Conservation (phyloP, 2,888 invertebrate species). For the Norana najaformis region DNA sequence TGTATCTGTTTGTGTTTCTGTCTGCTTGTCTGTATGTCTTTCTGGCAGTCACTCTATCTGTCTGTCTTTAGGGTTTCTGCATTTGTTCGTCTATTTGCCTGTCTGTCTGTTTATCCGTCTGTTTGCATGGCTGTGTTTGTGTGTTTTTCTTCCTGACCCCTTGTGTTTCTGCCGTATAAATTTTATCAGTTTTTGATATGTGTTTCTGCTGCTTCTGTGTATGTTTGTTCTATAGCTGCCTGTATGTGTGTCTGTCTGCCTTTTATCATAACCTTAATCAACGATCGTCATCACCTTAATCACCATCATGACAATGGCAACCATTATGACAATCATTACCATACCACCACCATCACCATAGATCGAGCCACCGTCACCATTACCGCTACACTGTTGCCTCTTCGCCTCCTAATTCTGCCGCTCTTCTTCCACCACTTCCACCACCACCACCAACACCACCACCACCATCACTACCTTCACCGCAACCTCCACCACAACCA, state of each 20-base stretch:
- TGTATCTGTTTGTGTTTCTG: neutral
- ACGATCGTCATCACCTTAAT: neutral
- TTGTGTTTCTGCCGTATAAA: too few relatives aligned
- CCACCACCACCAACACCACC: too few relatives aligned
- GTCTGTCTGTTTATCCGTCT: neutral
- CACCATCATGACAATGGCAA: neutral
- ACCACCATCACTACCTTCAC: too few relatives aligned
- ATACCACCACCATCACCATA: neutral
- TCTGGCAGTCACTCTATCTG: neutral
- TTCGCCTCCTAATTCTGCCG: too few relatives aligned
- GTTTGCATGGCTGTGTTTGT: neutral
- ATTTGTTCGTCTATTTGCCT: neutral
- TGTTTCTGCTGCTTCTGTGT: too few relatives aligned
- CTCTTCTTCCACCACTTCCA: too few relatives aligned
- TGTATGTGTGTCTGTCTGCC: neutral
- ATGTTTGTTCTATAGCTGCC: too few relatives aligned
- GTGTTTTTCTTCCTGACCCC: too few relatives aligned
- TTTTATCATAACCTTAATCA: neutral
- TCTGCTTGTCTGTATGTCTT: too few relatives aligned
- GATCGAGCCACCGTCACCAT: neutral
- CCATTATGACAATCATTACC: neutral
- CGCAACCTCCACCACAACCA: too few relatives aligned
- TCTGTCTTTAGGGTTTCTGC: neutral
- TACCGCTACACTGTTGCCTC: neutral
- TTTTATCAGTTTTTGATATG: neutral